These are phyloP conservation scores for Lucinisca nassula DNA, from an alignment of 2,888 invertebrate species.

Conservation along the genomic window DNA sequence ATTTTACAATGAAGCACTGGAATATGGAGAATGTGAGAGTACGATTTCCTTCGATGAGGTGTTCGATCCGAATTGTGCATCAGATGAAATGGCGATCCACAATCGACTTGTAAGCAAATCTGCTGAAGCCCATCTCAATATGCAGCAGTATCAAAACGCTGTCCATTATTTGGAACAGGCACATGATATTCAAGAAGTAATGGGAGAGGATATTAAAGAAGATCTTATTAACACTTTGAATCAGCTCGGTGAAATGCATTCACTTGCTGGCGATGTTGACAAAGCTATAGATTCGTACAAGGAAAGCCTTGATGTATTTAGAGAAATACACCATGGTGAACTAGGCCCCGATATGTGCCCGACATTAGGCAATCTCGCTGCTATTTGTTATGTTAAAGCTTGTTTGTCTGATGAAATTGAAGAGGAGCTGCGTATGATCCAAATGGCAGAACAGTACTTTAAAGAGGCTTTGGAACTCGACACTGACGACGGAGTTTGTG, in stretches of 20 bases:
- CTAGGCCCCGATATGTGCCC: slow-evolving; percentile 85
- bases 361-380: slow-evolving; percentile 85
- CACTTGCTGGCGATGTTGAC: slow-evolving; percentile 86
- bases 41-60: slow-evolving; percentile 75
- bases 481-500: slow-evolving; percentile 81
- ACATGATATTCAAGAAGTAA: slow-evolving; percentile 85
- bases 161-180: slow-evolving; percentile 86
- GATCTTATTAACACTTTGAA: slow-evolving; percentile 85
- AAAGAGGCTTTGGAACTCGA: slow-evolving; percentile 84
- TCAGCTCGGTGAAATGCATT: slow-evolving; percentile 86
- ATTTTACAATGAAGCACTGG: slow-evolving; percentile 86
- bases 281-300: slow-evolving; percentile 87
- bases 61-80: slow-evolving; percentile 76
- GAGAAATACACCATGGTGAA: slow-evolving; percentile 82
- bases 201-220: slow-evolving; percentile 86
- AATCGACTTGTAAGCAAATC: slow-evolving; percentile 87
- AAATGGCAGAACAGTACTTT: slow-evolving; percentile 84
- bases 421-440: slow-evolving; percentile 83
- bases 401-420: slow-evolving; percentile 84
- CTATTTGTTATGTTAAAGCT: slow-evolving; percentile 87
- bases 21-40: slow-evolving; percentile 81
- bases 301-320: slow-evolving; percentile 85
- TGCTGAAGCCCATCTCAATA: slow-evolving; percentile 86
- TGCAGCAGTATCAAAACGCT: slow-evolving; percentile 86
- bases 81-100: slow-evolving; percentile 85